These are phyloP conservation scores for Sphaeridia pumilis DNA, from an alignment of 2,888 invertebrate genomes.

Conservation along the genomic window DNA sequence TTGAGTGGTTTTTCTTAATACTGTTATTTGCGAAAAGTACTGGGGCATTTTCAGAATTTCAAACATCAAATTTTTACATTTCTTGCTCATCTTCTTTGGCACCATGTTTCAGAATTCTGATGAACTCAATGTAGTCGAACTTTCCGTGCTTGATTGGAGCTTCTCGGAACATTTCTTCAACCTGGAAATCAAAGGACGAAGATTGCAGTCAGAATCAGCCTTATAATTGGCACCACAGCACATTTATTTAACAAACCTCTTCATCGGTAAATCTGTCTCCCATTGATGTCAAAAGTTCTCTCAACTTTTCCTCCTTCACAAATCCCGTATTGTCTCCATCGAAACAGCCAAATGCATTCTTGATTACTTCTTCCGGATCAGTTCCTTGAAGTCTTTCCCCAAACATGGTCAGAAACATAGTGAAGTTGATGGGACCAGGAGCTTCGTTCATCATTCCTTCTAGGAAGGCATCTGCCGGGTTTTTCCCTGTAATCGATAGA, in stretches of 20 bases:
- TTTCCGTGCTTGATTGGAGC: slow-evolving; percentile 87
- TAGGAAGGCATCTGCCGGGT: slow-evolving; percentile 88
- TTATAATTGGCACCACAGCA: background rate
- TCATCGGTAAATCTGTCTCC: slow-evolving; percentile 83
- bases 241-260: slow-evolving; percentile 51
- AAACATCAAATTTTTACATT: too few species aligned
- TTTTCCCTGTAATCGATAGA: slow-evolving; percentile 58
- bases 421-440: slow-evolving; percentile 97
- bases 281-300: slow-evolving; percentile 93
- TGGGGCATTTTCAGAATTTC: too few species aligned
- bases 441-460: slow-evolving; percentile 99
- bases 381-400: slow-evolving; percentile 97
- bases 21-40: too few species aligned
- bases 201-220: background rate
- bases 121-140: slow-evolving; percentile 97
- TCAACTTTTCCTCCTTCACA: slow-evolving; percentile 83
- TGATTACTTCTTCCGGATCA: slow-evolving; percentile 97
- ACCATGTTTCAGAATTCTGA: slow-evolving; percentile 95
- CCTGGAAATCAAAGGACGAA: slow-evolving; percentile 43
- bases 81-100: slow-evolving; percentile 96
- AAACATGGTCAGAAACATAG: slow-evolving; percentile 97
- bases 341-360: slow-evolving; percentile 98
- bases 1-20: too few species aligned
- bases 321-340: slow-evolving; percentile 91
- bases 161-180: slow-evolving; percentile 97